Percentiles rank a stretch among this genome's conserved stretches.
Conservation (phyloP, 2,888 invertebrate genomes). For the Amblyteles armatorius region DNA sequence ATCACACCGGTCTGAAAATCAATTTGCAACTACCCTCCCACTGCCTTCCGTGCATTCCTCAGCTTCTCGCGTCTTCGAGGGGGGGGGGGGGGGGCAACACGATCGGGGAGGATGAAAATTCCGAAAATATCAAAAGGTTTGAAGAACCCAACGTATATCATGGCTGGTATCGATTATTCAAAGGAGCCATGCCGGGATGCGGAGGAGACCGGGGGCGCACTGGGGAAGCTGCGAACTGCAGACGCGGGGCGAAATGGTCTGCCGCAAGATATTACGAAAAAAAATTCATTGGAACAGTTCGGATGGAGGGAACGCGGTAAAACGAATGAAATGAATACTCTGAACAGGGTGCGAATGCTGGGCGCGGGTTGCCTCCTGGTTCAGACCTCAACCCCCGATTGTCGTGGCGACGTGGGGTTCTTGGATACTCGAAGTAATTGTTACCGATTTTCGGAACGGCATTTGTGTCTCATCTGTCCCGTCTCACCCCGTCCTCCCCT, state of each 20-base stretch:
- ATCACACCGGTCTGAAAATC: conserved; percentile 14
- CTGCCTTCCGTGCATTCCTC: neutral
- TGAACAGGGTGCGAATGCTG: no score
- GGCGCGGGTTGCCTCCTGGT: no score
- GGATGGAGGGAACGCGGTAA: neutral
- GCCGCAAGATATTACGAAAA: neutral
- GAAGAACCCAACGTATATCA: neutral
- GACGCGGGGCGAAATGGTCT: neutral
- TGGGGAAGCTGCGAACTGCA: neutral
- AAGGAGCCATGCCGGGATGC: neutral
- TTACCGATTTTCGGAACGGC: neutral
- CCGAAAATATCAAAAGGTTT: neutral
- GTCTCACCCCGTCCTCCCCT: neutral
- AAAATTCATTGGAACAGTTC: neutral
- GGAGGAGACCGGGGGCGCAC: neutral
- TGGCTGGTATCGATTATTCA: conserved; percentile 19
- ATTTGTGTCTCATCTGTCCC: no score
- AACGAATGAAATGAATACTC: neutral
- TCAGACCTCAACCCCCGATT: neutral
- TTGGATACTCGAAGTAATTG: neutral
- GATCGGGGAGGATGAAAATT: conserved; percentile 1
- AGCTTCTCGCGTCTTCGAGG: neutral
- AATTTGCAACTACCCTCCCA: conserved; percentile 17
- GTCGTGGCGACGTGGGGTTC: neutral
- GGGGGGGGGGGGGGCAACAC: neutral